Percentiles rank a stretch among this genome's conserved stretches.
These are phyloP conservation scores for Drosophila meridiana DNA, from an alignment of 2,888 invertebrate species.

Conservation along the genomic window DNA sequence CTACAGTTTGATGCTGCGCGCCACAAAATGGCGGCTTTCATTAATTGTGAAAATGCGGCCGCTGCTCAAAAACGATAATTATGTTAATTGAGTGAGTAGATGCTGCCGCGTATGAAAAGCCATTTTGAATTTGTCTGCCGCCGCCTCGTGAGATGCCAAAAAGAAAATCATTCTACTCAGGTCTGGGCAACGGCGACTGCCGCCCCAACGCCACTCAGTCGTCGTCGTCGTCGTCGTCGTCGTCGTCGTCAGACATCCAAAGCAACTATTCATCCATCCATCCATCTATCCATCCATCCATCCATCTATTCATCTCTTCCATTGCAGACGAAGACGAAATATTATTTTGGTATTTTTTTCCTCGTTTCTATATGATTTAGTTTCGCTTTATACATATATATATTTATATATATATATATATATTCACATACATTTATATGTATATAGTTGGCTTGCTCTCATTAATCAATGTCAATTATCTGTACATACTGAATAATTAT, in stretches of 20 bases:
- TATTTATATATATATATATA: slow-evolving; percentile 5
- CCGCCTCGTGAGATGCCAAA: slow-evolving; percentile 37
- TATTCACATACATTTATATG: slow-evolving; percentile 13
- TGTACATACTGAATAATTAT: slow-evolving; percentile 81
- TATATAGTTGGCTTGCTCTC: slow-evolving; percentile 67
- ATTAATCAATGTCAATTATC: slow-evolving; percentile 84
- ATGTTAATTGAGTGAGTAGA: slow-evolving; percentile 71
- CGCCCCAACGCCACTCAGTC: slow-evolving; percentile 24
- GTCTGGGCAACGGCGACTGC: slow-evolving; percentile 9
- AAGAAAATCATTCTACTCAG: slow-evolving; percentile 39
- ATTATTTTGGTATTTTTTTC: slow-evolving; percentile 70
- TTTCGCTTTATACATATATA: slow-evolving; percentile 37
- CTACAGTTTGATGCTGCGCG: slow-evolving; percentile 14
- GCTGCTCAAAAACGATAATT: slow-evolving; percentile 63
- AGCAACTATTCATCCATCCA: slow-evolving; percentile 29
- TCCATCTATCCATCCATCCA: slow-evolving; percentile 23
- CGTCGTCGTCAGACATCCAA: slow-evolving; percentile 16
- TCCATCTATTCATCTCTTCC: slow-evolving; percentile 15
- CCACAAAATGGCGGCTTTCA: slow-evolving; percentile 71
- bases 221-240: slow-evolving; percentile 9
- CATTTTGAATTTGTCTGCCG: slow-evolving; percentile 63
- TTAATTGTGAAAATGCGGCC: slow-evolving; percentile 69
- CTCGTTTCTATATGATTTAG: slow-evolving; percentile 65
- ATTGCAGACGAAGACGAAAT: slow-evolving; percentile 63
- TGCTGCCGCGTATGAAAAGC: slow-evolving; percentile 57